Conservation (phyloP, 2,888 invertebrate genomes). For the Cepaea hortensis region DNA sequence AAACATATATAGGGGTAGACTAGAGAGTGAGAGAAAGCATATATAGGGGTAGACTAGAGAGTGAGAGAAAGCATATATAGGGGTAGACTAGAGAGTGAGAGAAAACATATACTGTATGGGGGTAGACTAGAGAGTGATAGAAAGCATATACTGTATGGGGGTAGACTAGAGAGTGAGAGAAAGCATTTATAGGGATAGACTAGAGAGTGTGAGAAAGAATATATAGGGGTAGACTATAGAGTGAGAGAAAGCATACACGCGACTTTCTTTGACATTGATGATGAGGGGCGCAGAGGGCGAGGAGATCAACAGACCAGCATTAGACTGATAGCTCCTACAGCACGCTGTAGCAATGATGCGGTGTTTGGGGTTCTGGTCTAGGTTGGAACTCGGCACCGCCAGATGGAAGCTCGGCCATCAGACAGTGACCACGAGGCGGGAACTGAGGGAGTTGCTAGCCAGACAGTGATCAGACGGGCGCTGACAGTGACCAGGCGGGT, state of each 20-base stretch:
- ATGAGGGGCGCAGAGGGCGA: neutral
- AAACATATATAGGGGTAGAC: no score
- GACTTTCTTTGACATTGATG: neutral
- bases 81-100: neutral
- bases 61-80: neutral
- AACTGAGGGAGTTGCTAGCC: no score
- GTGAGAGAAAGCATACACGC: neutral
- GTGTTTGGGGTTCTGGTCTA: no score
- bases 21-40: neutral
- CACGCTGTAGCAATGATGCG: no score
- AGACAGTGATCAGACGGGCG: no score
- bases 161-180: neutral
- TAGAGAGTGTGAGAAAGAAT: neutral
- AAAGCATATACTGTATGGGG: neutral
- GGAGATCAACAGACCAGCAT: neutral
- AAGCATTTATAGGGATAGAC: neutral
- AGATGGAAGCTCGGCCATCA: no score
- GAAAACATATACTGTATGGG: neutral
- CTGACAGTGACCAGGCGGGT: no score
- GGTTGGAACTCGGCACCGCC: no score
- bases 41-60: neutral
- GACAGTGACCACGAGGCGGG: no score
- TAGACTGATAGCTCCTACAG: no score
- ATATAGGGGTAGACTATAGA: neutral
- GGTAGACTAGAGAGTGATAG: neutral